Conservation (phyloP, 2,113 vertebrate species). For the Phylloscopus trochiloides region DNA sequence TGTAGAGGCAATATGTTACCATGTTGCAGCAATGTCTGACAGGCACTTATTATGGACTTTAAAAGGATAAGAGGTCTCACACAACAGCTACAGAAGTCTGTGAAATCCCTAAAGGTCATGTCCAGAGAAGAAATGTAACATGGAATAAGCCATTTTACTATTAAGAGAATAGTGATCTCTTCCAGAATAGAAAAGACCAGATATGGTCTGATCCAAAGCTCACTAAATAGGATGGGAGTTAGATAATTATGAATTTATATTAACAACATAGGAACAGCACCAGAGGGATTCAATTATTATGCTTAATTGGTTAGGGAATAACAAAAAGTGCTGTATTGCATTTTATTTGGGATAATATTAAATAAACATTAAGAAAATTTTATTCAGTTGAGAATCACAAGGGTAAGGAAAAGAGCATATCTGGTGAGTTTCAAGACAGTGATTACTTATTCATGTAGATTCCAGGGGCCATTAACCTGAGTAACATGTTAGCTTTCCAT, state of each 20-base stretch:
- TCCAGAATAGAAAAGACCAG: background rate
- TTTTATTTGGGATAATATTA: background rate
- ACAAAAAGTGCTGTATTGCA: background rate
- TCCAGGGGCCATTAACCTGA: background rate
- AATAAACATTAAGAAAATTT: constrained; percentile 1
- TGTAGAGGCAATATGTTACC: constrained; percentile 60
- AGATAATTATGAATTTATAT: background rate
- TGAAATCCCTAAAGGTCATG: constrained; percentile 57
- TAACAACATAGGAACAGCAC: background rate
- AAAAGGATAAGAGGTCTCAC: constrained; percentile 23
- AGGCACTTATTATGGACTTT: constrained; percentile 69
- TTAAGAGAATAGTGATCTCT: background rate
- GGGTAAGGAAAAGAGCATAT: background rate
- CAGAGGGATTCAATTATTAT: background rate
- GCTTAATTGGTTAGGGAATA: background rate
- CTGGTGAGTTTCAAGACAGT: background rate
- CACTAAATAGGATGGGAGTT: background rate
- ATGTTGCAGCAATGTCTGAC: constrained; percentile 47
- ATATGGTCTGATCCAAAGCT: background rate
- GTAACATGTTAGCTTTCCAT: background rate
- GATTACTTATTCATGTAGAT: background rate
- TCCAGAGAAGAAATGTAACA: constrained; percentile 16
- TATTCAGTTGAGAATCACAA: background rate
- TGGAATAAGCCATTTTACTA: background rate
- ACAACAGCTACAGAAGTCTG: constrained; percentile 12